A percentile compares a stretch with the other conserved stretches of the same genome.
phyloP scores from a whole-genome alignment of 2,888 invertebrate genomes.

The Halocaridina rubra region DNA sequence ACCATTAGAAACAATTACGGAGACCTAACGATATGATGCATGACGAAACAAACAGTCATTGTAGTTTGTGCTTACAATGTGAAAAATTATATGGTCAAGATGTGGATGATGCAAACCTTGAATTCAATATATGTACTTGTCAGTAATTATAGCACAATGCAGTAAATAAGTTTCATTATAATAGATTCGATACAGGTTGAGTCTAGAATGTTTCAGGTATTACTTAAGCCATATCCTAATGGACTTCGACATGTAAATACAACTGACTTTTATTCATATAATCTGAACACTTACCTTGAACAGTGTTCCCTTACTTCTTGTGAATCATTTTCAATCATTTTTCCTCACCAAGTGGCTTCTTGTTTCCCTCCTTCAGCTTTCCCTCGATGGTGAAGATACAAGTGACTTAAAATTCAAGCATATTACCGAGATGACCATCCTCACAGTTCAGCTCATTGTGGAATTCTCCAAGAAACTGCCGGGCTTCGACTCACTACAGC shows the following conservation, averaged over 20 bases:
- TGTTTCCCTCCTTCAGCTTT: slow-evolving; percentile 56
- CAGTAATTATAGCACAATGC: no score
- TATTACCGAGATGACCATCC: slow-evolving; percentile 97
- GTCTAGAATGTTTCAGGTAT: not conserved
- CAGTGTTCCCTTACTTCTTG: slow-evolving; percentile 57
- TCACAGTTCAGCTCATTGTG: slow-evolving; percentile 96
- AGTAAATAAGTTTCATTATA: no score
- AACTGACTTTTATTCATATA: slow-evolving; percentile 33
- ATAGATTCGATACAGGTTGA: no score
- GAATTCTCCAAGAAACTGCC: slow-evolving; percentile 97
- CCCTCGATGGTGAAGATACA: slow-evolving; percentile 58
- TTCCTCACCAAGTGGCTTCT: slow-evolving; percentile 52
- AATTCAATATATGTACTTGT: no score
- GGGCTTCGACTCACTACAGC: slow-evolving; percentile 91
- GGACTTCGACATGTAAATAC: slow-evolving; percentile 43
- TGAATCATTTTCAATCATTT: slow-evolving; percentile 57
- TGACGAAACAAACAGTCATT: no score
- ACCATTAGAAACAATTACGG: no score
- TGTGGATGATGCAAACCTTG: no score
- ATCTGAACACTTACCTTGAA: slow-evolving; percentile 37
- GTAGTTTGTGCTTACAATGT: no score
- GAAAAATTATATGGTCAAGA: no score
- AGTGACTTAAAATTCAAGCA: slow-evolving; percentile 80
- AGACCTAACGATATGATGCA: no score
- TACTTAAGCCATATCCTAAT: not conserved